A percentile compares a stretch with the other conserved stretches of the same genome.
These are phyloP conservation scores for Copsychus sechellarum DNA, from an alignment of 2,113 vertebrate genomes.

Conservation along the genomic window DNA sequence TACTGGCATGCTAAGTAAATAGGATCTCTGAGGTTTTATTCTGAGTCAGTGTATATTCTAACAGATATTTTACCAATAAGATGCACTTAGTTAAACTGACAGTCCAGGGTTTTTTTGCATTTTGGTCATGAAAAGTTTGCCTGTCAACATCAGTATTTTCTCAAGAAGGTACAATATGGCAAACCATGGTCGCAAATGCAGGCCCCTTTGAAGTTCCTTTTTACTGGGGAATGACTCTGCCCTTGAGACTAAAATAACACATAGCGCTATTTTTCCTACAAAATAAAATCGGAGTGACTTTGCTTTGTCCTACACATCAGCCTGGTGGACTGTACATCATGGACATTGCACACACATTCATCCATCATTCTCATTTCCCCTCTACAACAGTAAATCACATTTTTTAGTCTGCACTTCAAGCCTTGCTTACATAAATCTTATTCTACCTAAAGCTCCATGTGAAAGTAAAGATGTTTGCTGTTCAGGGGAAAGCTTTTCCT, in stretches of 20 bases:
- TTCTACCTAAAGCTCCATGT: not conserved
- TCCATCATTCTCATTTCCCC: not conserved
- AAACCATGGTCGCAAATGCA: fast-evolving
- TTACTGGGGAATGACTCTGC: not conserved
- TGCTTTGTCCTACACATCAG: not conserved
- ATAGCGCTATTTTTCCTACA: not conserved
- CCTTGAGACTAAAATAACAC: not conserved
- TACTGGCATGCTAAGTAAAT: not conserved
- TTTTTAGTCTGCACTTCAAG: not conserved
- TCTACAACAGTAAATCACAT: not conserved
- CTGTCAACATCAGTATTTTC: not conserved
- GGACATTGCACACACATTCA: not conserved
- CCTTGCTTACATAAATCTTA: not conserved
- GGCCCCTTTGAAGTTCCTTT: not conserved
- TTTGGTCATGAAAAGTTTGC: not conserved
- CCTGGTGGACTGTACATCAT: not conserved
- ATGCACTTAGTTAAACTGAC: not conserved
- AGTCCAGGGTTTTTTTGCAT: not conserved
- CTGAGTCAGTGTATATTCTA: not conserved
- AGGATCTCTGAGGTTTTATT: not conserved
- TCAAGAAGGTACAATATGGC: not conserved
- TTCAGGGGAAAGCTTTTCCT: not conserved
- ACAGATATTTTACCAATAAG: not conserved
- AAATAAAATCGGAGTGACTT: not conserved
- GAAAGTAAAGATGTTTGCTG: not conserved